These are phyloP conservation scores for Lemur catta DNA, from an alignment of 2,797 vertebrate species.

Conservation along the genomic window DNA sequence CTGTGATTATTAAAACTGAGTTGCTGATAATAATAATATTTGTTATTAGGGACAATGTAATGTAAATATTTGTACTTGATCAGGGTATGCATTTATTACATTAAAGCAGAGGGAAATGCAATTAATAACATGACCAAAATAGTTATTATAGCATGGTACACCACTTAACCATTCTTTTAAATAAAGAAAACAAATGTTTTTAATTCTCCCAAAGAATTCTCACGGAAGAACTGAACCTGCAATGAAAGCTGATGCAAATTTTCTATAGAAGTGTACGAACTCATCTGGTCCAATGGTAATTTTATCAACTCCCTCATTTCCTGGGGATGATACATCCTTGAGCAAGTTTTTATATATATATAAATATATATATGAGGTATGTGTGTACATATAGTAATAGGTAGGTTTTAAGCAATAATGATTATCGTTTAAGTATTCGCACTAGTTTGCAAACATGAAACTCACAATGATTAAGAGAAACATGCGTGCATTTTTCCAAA, in stretches of 20 bases:
- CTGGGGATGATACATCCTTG: neutral
- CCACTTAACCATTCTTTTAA: neutral
- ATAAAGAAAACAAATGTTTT: neutral
- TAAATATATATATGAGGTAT: neutral
- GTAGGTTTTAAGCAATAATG: neutral
- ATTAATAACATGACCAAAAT: constrained; percentile 14
- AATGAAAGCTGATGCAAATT: neutral
- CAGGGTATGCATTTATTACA: neutral
- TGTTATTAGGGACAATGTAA: neutral
- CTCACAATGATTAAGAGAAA: constrained; percentile 35
- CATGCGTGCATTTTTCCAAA: neutral
- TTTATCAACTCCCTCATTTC: neutral
- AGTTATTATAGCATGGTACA: neutral
- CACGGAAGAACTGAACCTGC: neutral
- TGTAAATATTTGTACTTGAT: constrained; percentile 15
- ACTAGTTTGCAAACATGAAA: constrained; percentile 39
- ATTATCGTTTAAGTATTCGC: neutral
- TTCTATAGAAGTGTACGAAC: neutral
- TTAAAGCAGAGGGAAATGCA: neutral
- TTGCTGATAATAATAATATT: neutral
- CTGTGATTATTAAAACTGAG: neutral
- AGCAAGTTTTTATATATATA: neutral
- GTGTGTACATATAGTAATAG: neutral
- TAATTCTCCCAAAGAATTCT: constrained; percentile 27
- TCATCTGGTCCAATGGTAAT: neutral